Evolutionary conservation across 2,888 invertebrate genomes (phyloP), one percentile per base, ranked within the genome.

Genomic region (Drosophila lutescens): DNA sequence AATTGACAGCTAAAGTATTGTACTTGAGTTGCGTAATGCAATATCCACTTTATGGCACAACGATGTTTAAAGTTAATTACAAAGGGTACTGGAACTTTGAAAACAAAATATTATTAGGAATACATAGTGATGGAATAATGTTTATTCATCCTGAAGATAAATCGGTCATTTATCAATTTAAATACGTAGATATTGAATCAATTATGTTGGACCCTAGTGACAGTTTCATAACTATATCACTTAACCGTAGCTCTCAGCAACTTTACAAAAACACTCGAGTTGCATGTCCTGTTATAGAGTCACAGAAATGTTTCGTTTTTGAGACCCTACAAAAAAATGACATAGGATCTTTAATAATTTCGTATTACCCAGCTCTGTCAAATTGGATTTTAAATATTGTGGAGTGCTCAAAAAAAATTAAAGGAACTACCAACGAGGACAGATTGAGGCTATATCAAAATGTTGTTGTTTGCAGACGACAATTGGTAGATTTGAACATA

Each of bases 21-120:
- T 98, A 98, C 92, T 93, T 98, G 72, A 97, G 98, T 0, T 98
- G 98, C 89, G 98, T 98, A 6, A 98, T 98, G 97, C 98, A 98
- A 92, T 98, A 98, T 91, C 98, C 98, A 0, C 93, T 98, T 1
- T 97, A 97, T 79, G 97, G 97, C 7, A 96, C 97, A 66, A 97
- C 97, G 0, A 94, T 96, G 89, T 97, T 96, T 93, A 96, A 96
- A 12, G 98, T 98, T 69, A 96, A 96, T 0, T 98, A 98, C 91
- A 95, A 97, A 78, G 98, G 98, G 13, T 97, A 98, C 89, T 98
- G 98, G 97, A 96, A 97, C 6, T 98, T 98, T 89, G 97, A 89
- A 13, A 94, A 93, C 80, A 93, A 93, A 77, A 93, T 95, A 30
- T 94, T 98, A 5, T 93, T 98, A 32, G 98, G 98, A 17, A 95